These are phyloP conservation scores for Rynchops niger DNA, from an alignment of 2,113 vertebrate genomes.

Conservation along the genomic window DNA sequence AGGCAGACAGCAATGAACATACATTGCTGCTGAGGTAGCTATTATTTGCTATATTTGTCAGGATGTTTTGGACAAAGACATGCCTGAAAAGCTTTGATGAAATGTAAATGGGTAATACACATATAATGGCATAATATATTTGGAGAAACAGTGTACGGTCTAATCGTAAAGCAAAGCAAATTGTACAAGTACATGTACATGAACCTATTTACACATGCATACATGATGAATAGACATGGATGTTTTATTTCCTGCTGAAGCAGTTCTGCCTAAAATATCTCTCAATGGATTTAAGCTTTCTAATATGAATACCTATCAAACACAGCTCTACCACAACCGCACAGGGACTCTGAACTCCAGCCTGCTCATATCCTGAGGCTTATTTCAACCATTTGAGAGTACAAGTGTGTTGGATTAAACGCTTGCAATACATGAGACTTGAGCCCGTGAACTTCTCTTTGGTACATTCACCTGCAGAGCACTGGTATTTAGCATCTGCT, in stretches of 20 bases:
- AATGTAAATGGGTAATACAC: not conserved
- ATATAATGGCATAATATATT: not conserved
- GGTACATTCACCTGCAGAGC: not conserved
- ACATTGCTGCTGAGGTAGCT: not conserved
- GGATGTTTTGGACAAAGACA: conserved; percentile 5
- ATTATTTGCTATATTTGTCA: not conserved
- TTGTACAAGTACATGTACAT: not conserved
- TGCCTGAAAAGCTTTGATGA: not conserved
- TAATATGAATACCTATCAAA: not conserved
- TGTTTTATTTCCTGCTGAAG: not conserved
- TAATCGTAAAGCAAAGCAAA: not conserved
- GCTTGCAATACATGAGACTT: not conserved
- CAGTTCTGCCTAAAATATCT: not conserved
- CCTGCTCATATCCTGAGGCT: not conserved
- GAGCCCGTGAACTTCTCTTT: not conserved
- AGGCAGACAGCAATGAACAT: not conserved
- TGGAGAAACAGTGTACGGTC: not conserved
- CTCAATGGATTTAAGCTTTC: not conserved
- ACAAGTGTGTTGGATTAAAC: not conserved
- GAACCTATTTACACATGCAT: not conserved
- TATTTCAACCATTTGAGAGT: not conserved
- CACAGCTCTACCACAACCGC: not conserved
- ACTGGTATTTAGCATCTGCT: conserved; percentile 8
- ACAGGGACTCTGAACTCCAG: not conserved
- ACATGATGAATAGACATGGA: not conserved